phyloP scores from a whole-genome alignment of 1,140 invertebrate species.

The Bombus haemorrhoidalis region DNA sequence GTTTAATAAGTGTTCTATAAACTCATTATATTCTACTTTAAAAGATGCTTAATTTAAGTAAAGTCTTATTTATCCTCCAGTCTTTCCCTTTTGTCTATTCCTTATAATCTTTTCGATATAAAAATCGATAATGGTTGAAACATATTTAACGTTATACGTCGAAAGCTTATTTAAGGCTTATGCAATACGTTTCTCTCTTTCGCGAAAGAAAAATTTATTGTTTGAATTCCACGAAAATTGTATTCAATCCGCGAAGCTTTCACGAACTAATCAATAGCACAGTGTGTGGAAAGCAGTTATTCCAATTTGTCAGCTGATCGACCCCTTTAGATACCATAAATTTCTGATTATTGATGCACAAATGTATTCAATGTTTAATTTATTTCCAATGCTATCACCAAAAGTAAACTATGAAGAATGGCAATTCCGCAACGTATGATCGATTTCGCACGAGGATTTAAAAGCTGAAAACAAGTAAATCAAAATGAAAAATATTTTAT shows the following conservation, averaged over 20 bases:
- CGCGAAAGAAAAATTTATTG: neutral
- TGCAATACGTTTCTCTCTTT: neutral
- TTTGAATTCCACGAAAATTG: neutral
- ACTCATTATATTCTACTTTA: neutral
- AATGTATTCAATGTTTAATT: slow-evolving; percentile 7
- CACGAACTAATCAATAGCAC: neutral
- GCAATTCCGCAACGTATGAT: neutral
- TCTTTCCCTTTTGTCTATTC: neutral
- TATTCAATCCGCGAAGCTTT: neutral
- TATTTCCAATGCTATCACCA: neutral
- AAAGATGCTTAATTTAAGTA: neutral
- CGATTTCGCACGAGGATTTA: neutral
- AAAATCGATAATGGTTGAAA: neutral
- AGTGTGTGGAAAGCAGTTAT: slow-evolving; percentile 5
- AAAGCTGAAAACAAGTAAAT: neutral
- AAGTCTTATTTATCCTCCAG: neutral
- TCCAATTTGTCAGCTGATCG: slow-evolving; percentile 14
- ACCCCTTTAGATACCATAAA: neutral
- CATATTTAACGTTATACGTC: neutral
- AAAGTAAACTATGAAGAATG: neutral
- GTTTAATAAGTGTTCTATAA: neutral
- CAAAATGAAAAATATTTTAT: neutral
- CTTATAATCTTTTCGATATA: neutral
- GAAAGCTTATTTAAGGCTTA: neutral
- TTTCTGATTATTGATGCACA: slow-evolving; percentile 17